Evolutionary conservation across 2,113 vertebrate genomes (phyloP), one percentile per base, ranked within the genome.

Genomic region (Brachionichthys hirsutus): DNA sequence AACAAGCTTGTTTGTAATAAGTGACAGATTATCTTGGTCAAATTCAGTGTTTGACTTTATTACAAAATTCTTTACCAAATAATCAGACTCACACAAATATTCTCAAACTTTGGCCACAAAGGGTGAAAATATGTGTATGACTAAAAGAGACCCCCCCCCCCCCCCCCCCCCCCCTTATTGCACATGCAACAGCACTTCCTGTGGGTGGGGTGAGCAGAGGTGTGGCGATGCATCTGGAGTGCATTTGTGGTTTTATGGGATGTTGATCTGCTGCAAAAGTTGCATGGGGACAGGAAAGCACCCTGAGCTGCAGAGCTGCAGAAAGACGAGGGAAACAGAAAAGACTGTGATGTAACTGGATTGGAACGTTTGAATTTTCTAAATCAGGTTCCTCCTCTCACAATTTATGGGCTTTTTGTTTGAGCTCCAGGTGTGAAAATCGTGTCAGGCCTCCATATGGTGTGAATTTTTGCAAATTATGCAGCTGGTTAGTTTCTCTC

Each of bases 1-100:
- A 94, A 95, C 88, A 88, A 89, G 24, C 24, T 6, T 30, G 5
- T 30, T 30, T 30, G 24, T 30, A 30, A 6, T 30, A 30, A 30
- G 8, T 30, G 24, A 30, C 1, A 6, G 24, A 2, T 6, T 30
- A 4, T 30, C 24, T 30, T 30, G 8, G 24, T 30, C 4, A 30
- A 30, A 30, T 30, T 6, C 24, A 30, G 24, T 30, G 24, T 30
- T 30, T 30, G 24, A 30, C 24, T 30, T 30, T 30, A 6, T 30
- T n/a, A n/a, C n/a, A n/a, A n/a, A n/a, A n/a, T n/a, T n/a, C n/a
- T n/a, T n/a, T n/a, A n/a, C n/a, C n/a, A n/a, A n/a, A n/a, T n/a
- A n/a, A n/a, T n/a, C n/a, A n/a, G n/a, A n/a, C n/a, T n/a, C n/a
- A n/a, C n/a, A 30, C 24, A 30, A 30, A 30, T 30, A 8, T 30